phyloP scores from a whole-genome alignment of 2,797 vertebrate species.

The Psittacula echo region DNA sequence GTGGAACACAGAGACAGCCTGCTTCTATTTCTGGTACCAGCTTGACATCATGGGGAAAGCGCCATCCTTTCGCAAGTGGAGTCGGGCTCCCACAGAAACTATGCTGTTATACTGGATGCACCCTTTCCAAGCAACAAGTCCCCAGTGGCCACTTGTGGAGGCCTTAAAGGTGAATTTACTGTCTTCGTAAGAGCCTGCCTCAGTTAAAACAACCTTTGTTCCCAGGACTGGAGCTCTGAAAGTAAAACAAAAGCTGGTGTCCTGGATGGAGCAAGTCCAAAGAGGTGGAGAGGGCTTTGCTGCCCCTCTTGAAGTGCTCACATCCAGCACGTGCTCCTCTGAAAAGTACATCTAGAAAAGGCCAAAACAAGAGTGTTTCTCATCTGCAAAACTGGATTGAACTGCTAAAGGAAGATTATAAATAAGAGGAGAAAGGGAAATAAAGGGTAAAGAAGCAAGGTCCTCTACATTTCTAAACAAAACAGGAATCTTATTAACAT shows the following conservation, averaged over 20 bases:
- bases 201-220: neutral
- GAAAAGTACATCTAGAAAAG: neutral
- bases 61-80: neutral
- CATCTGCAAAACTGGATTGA: neutral
- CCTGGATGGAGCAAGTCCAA: neutral
- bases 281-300: neutral
- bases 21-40: slow-evolving; percentile 30
- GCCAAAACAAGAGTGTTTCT: neutral
- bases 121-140: neutral
- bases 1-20: neutral
- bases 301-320: neutral
- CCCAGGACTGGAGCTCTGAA: neutral
- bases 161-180: neutral
- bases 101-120: neutral
- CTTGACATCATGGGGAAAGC: neutral
- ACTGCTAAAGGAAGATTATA: neutral
- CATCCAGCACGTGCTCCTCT: neutral
- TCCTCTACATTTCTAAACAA: neutral
- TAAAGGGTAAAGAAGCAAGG: neutral
- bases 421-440: neutral
- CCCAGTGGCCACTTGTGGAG: neutral
- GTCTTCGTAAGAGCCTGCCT: neutral
- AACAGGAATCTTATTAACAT: slow-evolving; percentile 36
- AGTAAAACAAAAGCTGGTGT: neutral
- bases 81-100: neutral